Percentiles rank a stretch among this genome's conserved stretches.
phyloP scores from a whole-genome alignment of 1,140 invertebrate species.

The Drosophila chauvacae region DNA sequence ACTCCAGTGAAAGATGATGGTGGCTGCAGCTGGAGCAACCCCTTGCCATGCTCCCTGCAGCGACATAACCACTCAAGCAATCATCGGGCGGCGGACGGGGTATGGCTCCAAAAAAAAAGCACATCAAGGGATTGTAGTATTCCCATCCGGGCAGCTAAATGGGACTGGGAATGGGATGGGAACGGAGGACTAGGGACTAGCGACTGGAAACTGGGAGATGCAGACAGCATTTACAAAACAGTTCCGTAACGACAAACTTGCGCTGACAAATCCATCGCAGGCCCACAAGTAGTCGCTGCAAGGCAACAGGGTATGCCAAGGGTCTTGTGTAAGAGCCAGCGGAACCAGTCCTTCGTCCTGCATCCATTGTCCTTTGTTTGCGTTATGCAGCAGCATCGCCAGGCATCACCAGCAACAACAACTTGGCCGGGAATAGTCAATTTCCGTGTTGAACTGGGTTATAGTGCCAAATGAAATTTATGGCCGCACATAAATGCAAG shows the following conservation, averaged over 20 bases:
- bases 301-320: slow-evolving; percentile 12
- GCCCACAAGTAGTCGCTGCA: slow-evolving; percentile 1
- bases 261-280: slow-evolving; percentile 17
- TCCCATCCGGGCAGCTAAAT: not conserved
- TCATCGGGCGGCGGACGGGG: not conserved
- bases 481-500: slow-evolving; percentile 9
- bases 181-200: too few relatives aligned
- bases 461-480: slow-evolving; percentile 39
- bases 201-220: not conserved
- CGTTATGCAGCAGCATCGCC: slow-evolving; percentile 4
- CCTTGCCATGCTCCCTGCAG: not conserved
- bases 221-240: slow-evolving; percentile 18
- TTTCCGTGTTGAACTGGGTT: slow-evolving; percentile 42
- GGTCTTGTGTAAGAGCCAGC: slow-evolving; percentile 1
- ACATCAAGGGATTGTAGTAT: slow-evolving; percentile 4
- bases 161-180: not conserved
- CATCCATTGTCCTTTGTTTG: slow-evolving; percentile 11
- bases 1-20: not conserved
- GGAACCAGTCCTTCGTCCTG: not conserved
- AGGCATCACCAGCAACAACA: not conserved
- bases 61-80: slow-evolving; percentile 16
- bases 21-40: not conserved
- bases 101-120: not conserved
- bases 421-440: slow-evolving; percentile 30
- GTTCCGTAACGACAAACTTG: slow-evolving; percentile 16